phyloP scores from a whole-genome alignment of 2,797 vertebrate species.

The Dryobates pubescens region DNA sequence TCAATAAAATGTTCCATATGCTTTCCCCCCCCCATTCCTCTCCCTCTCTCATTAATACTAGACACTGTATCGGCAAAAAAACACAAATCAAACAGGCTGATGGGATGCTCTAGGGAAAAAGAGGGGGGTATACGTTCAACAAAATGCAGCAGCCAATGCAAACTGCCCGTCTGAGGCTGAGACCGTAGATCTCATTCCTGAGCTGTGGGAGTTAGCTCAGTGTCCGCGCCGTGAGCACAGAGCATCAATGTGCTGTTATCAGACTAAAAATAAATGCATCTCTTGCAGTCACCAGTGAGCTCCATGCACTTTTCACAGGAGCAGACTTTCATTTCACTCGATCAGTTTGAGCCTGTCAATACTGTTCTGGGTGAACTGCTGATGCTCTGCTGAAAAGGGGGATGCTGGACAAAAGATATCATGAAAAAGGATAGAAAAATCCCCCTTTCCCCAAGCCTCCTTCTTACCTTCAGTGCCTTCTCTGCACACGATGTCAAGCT shows the following conservation, averaged over 20 bases:
- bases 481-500: slow-evolving; percentile 16
- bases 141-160: slow-evolving; percentile 7
- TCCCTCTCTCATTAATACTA: not conserved
- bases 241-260: not conserved
- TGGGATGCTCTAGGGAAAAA: slow-evolving; percentile 14
- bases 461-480: slow-evolving; percentile 66
- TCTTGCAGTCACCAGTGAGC: slow-evolving; percentile 13
- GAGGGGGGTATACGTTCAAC: not conserved
- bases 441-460: not conserved
- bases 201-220: slow-evolving; percentile 10
- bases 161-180: slow-evolving; percentile 35
- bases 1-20: slow-evolving; percentile 62
- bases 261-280: not conserved
- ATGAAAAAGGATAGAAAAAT: not conserved
- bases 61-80: not conserved
- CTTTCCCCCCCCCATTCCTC: not conserved
- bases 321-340: slow-evolving; percentile 41
- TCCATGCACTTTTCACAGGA: not conserved
- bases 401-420: not conserved
- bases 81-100: not conserved
- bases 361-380: not conserved
- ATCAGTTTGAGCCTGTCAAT: not conserved
- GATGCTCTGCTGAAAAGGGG: not conserved
- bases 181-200: not conserved
- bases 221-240: not conserved